Conservation (phyloP, 2,797 vertebrate species). For the Catostomus latipinnis region DNA sequence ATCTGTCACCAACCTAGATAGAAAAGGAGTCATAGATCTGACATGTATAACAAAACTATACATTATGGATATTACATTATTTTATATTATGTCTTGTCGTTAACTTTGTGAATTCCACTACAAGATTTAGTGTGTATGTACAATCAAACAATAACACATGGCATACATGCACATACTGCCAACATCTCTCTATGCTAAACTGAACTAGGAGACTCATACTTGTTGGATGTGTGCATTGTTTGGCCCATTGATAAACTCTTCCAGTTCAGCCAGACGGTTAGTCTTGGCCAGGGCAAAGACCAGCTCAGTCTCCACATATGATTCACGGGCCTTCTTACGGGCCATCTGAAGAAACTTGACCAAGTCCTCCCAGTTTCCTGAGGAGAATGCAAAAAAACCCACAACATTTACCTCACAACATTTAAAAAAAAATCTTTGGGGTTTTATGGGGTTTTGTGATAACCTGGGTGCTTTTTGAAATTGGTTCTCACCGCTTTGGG, state of each 20-base stretch:
- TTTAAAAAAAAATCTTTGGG: not conserved
- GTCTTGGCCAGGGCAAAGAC: constrained; percentile 97
- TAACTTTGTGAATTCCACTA: too few species aligned
- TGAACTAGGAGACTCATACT: constrained; percentile 71
- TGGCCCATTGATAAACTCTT: constrained; percentile 98
- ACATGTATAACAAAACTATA: not conserved
- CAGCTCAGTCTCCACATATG: constrained; percentile 91
- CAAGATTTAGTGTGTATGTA: too few species aligned
- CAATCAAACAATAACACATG: too few species aligned
- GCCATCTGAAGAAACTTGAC: constrained; percentile 97
- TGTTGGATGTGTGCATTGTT: constrained; percentile 99
- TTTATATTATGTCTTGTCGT: too few species aligned
- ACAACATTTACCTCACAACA: constrained; percentile 20
- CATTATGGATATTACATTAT: not conserved
- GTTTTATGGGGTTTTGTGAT: not conserved
- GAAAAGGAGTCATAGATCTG: not conserved
- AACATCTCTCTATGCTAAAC: not conserved
- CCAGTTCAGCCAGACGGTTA: constrained; percentile 91
- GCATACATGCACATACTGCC: too few species aligned
- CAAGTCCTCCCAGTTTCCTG: constrained; percentile 93
- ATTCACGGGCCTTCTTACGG: constrained; percentile 90
- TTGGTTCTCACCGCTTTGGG: constrained; percentile 86
- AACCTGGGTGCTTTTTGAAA: not conserved
- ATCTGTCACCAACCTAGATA: constrained; percentile 89
- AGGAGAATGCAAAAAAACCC: constrained; percentile 25